Base-by-base conservation (phyloP, 2,797 vertebrate species). In the Dromococcyx pavoninus region DNA sequence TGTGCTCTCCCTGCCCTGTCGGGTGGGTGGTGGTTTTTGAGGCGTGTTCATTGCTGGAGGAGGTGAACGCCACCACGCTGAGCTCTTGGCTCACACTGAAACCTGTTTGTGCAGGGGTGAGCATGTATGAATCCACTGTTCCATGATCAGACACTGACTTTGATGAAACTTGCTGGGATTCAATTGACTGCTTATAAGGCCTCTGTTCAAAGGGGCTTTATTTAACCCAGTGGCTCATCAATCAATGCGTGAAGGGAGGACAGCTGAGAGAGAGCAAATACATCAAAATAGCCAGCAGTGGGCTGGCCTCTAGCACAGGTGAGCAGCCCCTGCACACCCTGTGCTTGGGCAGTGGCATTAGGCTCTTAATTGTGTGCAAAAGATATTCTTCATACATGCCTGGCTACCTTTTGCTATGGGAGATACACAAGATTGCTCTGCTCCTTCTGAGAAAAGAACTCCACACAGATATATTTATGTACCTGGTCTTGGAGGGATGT, bases 31-130 rank as follows among this genome's bases (percentile, higher is more conserved):
- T 12, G 50, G 54, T 27, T 23, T 82, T 51, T 1, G 7, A 57
- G n/a, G 9, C 41, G 35, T 21, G 22, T 21, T 28, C 17, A 5
- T 51, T 4, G 3, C 67, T 69, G 37, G 43, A 74, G n/a, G 61
- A 51, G 50, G 37, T 5, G 2, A 53, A 33, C 5, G 1, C 12
- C 46, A 30, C 23, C 2, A 0, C 0, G 2, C 28, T 12, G 69
- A 57, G 43, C 2, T 5, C 44, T 60, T 15, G 46, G 27, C 46
- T 77, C 10, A 2, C 41, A 8, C 41, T 13, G 46, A 54, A 50
- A 50, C 53, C 19, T 30, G 11, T 24, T 37, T 24, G 30, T 50
- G 48, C 16, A 7, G 2, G 2, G 19, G 32, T 3, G 1, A 12
- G 19, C 3, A 0, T 3, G 2, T 17, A 7, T 28, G 12, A 37